Evolutionary conservation across 1,140 invertebrate genomes (phyloP).

Genomic region (Sinella curviseta): DNA sequence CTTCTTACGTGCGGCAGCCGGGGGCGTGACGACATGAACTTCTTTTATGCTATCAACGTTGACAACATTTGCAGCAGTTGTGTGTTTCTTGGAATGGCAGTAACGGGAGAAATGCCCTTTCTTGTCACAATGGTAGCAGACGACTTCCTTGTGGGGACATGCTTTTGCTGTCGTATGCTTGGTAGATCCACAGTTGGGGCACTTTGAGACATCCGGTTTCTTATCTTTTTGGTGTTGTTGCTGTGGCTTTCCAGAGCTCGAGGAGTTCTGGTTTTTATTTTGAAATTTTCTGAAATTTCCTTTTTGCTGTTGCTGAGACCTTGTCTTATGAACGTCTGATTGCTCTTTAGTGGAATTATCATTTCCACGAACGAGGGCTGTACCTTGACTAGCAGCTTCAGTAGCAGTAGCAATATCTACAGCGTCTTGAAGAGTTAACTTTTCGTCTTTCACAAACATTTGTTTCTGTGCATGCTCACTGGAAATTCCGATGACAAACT

Average conservation of each 20-base stretch:
- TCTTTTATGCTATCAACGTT: not conserved
- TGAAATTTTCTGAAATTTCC: not conserved
- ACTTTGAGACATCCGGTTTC: not conserved
- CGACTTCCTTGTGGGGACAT: not conserved
- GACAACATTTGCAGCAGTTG: not conserved
- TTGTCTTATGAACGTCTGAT: not conserved
- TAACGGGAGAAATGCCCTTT: not conserved
- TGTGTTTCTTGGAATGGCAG: not conserved
- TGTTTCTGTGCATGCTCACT: conserved; percentile 30
- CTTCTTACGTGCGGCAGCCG: not conserved
- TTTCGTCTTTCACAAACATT: not conserved
- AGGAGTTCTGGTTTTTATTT: not conserved
- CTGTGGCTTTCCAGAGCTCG: not conserved
- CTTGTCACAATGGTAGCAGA: not conserved
- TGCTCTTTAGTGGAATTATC: not conserved
- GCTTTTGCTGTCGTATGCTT: not conserved
- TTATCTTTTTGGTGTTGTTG: not conserved
- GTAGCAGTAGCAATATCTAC: not conserved
- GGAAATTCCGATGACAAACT: conserved; percentile 37
- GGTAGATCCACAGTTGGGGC: not conserved
- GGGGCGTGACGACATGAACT: not conserved
- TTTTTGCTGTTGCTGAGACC: not conserved
- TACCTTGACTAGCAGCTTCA: not conserved
- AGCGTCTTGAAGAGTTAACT: not conserved
- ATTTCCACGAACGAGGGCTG: not conserved